phyloP scores from a whole-genome alignment of 1,140 invertebrate genomes.

The Apolygus lucorum region DNA sequence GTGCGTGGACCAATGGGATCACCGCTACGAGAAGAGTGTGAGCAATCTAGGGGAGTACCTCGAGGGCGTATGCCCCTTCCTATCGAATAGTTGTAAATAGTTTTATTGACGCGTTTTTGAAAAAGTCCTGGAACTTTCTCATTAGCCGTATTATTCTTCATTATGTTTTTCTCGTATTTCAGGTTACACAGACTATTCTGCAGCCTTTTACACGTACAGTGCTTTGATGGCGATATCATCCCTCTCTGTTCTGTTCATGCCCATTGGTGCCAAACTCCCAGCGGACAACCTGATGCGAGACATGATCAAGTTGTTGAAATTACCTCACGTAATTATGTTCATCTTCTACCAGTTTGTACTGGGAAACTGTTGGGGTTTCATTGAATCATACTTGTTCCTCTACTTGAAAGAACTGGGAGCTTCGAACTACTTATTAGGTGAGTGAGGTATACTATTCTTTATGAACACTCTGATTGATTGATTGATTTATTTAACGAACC shows the following conservation, averaged over 20 bases:
- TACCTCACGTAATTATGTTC: constrained; percentile 64
- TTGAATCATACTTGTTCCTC: constrained; percentile 74
- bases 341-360: constrained; percentile 66
- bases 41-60: too few species aligned
- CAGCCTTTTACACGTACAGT: constrained; percentile 67
- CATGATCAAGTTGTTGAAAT: constrained; percentile 57
- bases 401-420: constrained; percentile 72
- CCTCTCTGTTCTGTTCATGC: constrained; percentile 59
- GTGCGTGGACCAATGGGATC: too few species aligned
- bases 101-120: neutral
- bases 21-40: too few species aligned
- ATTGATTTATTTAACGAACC: too few species aligned
- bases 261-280: constrained; percentile 58
- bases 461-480: too few species aligned
- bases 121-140: too few species aligned
- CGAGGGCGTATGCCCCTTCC: too few species aligned
- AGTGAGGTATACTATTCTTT: too few species aligned
- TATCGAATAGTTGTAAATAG: too few species aligned
- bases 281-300: constrained; percentile 61
- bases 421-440: constrained; percentile 68
- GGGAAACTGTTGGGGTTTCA: constrained; percentile 75
- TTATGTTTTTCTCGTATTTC: constrained; percentile 32
- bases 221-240: constrained; percentile 57
- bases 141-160: neutral
- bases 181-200: constrained; percentile 67